A percentile compares a stretch with the other conserved stretches of the same genome.
phyloP scores from a whole-genome alignment of 2,888 invertebrate species.

The Allolobophora icterica region DNA sequence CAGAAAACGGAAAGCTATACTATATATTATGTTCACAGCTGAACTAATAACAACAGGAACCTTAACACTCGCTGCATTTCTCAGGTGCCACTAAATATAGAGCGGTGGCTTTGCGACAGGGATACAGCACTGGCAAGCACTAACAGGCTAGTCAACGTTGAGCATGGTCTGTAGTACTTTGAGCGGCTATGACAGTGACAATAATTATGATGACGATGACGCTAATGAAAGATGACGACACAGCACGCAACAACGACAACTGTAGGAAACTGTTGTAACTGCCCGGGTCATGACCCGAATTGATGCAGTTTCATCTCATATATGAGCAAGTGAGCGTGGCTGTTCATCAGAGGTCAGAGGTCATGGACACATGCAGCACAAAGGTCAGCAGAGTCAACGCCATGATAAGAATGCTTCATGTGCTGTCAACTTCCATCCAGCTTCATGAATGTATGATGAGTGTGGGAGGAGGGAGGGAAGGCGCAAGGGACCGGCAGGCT shows the following conservation, averaged over 20 bases:
- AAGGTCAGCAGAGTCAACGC: neutral
- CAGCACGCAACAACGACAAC: neutral
- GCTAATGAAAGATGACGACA: neutral
- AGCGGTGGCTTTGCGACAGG: neutral
- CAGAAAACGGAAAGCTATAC: neutral
- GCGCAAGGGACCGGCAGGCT: neutral
- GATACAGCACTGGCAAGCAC: neutral
- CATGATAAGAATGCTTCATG: slow-evolving; percentile 9
- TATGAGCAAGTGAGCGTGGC: too few relatives aligned
- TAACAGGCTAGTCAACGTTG: neutral
- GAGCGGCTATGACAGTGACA: neutral
- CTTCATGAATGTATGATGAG: slow-evolving; percentile 10
- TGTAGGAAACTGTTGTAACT: neutral
- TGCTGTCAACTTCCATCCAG: neutral
- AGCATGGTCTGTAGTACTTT: neutral
- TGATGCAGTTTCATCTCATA: neutral
- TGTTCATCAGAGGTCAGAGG: neutral
- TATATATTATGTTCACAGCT: neutral
- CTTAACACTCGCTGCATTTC: neutral
- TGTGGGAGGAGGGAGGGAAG: neutral
- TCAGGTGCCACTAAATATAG: neutral
- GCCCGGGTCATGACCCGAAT: neutral
- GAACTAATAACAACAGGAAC: neutral
- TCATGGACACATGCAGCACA: neutral
- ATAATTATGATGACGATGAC: neutral